These are phyloP conservation scores for Trialeurodes vaporariorum DNA, from an alignment of 1,140 invertebrate species.

Conservation along the genomic window DNA sequence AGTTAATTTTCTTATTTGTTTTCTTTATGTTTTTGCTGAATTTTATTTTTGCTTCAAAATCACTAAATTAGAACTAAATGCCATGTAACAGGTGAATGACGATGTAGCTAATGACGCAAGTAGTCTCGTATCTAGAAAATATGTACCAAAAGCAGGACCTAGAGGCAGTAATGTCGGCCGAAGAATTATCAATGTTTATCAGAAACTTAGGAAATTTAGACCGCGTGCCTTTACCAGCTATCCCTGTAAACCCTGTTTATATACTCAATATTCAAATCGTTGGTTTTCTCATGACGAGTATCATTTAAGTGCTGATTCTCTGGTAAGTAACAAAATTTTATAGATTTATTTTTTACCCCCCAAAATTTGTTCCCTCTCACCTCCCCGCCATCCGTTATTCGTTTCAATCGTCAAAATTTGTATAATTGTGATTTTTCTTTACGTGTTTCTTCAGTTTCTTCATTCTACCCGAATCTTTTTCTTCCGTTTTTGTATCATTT, in stretches of 20 bases:
- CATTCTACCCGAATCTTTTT: too few species aligned
- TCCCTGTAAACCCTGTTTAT: background rate
- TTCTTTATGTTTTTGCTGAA: background rate
- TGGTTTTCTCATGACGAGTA: background rate
- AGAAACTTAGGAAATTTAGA: background rate
- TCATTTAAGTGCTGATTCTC: background rate
- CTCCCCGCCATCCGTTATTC: too few species aligned
- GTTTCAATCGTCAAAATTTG: too few species aligned
- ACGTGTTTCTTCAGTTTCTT: too few species aligned
- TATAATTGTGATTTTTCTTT: too few species aligned
- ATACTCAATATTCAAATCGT: background rate
- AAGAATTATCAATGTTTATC: background rate
- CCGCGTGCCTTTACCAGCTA: background rate
- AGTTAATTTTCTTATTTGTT: background rate
- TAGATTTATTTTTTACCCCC: too few species aligned
- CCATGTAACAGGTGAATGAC: background rate
- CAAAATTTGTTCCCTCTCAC: too few species aligned
- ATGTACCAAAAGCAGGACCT: background rate
- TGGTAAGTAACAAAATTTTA: background rate
- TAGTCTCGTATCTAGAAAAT: background rate
- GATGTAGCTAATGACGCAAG: background rate
- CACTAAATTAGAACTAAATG: background rate
- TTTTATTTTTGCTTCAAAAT: too few species aligned
- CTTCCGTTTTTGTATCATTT: too few species aligned
- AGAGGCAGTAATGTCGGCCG: background rate